These are phyloP conservation scores for Lucinisca nassula DNA, from an alignment of 2,888 invertebrate genomes.

Conservation along the genomic window DNA sequence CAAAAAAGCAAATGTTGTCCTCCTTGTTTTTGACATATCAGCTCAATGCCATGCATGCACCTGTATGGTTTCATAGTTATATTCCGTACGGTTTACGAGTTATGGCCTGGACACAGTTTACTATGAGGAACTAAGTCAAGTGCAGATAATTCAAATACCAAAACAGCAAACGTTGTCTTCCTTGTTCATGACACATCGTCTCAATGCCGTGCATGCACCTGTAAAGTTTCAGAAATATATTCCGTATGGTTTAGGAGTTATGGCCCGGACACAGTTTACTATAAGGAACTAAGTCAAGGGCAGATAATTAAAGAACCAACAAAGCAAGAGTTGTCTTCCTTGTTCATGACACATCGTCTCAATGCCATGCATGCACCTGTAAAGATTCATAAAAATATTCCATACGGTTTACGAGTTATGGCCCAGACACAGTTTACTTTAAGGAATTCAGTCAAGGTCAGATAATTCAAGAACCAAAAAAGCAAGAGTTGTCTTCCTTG, in stretches of 20 bases:
- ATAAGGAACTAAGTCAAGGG: not conserved
- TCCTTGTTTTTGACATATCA: not conserved
- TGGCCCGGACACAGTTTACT: not conserved
- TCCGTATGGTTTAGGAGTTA: not conserved
- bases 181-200: not conserved
- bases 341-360: too few relatives aligned
- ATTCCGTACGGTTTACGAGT: not conserved
- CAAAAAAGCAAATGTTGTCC: too few relatives aligned
- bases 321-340: not conserved
- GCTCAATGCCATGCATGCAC: not conserved
- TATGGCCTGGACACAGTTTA: not conserved
- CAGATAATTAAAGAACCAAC: not conserved
- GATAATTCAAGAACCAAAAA: not conserved
- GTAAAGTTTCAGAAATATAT: not conserved
- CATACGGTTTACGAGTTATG: not conserved
- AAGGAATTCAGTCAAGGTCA: not conserved
- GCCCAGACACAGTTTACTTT: too few relatives aligned
- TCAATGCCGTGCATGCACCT: not conserved
- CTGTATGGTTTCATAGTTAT: not conserved
- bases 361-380: not conserved
- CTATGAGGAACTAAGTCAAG: not conserved
- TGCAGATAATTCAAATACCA: not conserved
- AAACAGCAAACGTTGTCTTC: not conserved
- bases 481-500: not conserved
- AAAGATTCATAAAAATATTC: not conserved